These are phyloP conservation scores for Echinops telfairi DNA, from an alignment of 2,113 vertebrate species.

Conservation along the genomic window DNA sequence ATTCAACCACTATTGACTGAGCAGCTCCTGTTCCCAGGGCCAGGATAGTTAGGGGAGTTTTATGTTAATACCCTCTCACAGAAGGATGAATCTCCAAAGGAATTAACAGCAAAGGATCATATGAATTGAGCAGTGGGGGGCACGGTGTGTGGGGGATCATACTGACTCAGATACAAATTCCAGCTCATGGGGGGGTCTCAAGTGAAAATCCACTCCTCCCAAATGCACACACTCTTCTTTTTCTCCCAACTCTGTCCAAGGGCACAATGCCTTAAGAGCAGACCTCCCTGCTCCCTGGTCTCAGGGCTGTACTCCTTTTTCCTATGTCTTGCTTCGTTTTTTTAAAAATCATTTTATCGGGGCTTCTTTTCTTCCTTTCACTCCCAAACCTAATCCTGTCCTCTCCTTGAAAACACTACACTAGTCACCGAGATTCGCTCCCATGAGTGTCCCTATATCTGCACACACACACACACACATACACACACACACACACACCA, in stretches of 20 bases:
- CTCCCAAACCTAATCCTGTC: slow-evolving; percentile 10
- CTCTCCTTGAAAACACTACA: slow-evolving; percentile 52
- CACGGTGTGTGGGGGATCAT: background rate
- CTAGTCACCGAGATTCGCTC: background rate
- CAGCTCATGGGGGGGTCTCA: background rate
- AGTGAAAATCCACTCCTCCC: background rate
- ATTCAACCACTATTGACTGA: background rate
- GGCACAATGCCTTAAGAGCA: background rate
- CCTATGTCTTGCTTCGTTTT: slow-evolving; percentile 14
- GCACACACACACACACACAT: no score
- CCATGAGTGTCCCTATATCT: no score
- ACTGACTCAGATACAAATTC: slow-evolving; percentile 30
- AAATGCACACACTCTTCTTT: background rate
- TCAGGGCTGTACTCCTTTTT: background rate
- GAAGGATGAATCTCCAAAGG: background rate
- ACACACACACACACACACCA: no score
- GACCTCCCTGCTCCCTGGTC: background rate
- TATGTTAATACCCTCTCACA: background rate
- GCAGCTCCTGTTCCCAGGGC: background rate
- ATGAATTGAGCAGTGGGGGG: background rate
- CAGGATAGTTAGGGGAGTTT: background rate
- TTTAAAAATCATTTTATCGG: no score
- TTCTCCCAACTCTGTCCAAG: background rate
- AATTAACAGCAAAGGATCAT: background rate
- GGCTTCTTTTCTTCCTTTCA: background rate